Base-by-base conservation (phyloP, 2,888 invertebrate species). In the Bombylius discolor region DNA sequence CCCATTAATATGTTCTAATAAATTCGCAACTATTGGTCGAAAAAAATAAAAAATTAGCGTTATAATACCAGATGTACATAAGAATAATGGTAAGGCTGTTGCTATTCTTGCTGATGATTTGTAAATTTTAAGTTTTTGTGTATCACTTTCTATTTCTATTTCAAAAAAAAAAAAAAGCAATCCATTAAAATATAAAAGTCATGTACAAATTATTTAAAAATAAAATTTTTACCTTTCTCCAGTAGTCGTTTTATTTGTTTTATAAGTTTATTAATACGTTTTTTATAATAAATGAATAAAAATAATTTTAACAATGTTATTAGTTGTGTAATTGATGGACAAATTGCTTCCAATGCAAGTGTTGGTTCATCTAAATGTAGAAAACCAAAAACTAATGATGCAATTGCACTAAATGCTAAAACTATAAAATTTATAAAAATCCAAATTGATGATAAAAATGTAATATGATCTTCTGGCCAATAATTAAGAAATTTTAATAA, bases 341-440 rank as follows among this genome's bases (percentile, higher is more conserved):
- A 70, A 59, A 73, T 68, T 42, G 69, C 72, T 61, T 70, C 72
- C 56, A 72, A 61, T 1, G 72, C 70, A 8, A 58, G 57, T 1
- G 67, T 61, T 55, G 70, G 56, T 56, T 67, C 61, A 54, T 63
- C 55, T 13, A 69, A 54, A 61, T 69, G 59, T 7, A 64, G 50
- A 47, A 67, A 60, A 2, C 70, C 70, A 46, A 66, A 70, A n/a
- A 64, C 58, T 55, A 62, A 63, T 60, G 70, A 72, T 47, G 68
- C 67, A 46, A 65, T 57, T 8, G 66, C 68, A 1, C 68, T 70
- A 48, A 67, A 42, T 5, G 64, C 60, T n/a, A 72, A 63, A 44
- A 63, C 65, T 45, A 62, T 53, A 32, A 63, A 60, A 57, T 65
- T 66, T 32, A 69, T 60, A 5, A 49, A 55, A 49, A 67, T 68